phyloP scores from a whole-genome alignment of 2,888 invertebrate species.

The Drosophila differens region DNA sequence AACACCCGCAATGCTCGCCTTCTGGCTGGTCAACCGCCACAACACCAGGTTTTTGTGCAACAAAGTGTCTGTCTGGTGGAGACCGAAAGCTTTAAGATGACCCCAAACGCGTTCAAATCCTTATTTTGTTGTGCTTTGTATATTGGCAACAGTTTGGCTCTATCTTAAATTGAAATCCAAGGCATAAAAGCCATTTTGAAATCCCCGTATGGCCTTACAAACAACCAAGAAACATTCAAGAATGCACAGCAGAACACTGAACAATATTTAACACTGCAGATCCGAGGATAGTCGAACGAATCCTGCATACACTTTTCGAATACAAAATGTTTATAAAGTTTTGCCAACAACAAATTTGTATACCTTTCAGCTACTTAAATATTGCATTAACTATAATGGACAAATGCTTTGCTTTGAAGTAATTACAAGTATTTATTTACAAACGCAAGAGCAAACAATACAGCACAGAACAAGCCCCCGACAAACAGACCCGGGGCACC shows the following conservation, averaged over 20 bases:
- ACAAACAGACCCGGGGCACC: background rate
- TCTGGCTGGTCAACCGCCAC: constrained; percentile 12
- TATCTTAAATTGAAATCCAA: constrained; percentile 76
- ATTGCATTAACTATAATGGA: background rate
- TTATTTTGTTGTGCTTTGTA: constrained; percentile 4
- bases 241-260: background rate
- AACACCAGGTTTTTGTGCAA: constrained; percentile 8
- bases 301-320: constrained; percentile 6
- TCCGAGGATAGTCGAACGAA: background rate
- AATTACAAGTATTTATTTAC: constrained; percentile 9
- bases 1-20: background rate
- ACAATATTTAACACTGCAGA: background rate
- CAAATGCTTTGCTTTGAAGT: background rate
- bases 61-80: constrained; percentile 14
- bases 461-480: background rate
- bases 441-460: background rate
- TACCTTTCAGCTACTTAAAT: background rate
- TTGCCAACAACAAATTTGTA: background rate
- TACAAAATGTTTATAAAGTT: background rate
- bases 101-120: constrained; percentile 27
- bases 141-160: constrained; percentile 61
- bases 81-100: constrained; percentile 25
- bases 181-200: constrained; percentile 29
- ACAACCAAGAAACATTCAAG: constrained; percentile 3
- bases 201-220: constrained; percentile 2